Conservation (phyloP, 2,797 vertebrate genomes). For the Crypturellus tataupa region DNA sequence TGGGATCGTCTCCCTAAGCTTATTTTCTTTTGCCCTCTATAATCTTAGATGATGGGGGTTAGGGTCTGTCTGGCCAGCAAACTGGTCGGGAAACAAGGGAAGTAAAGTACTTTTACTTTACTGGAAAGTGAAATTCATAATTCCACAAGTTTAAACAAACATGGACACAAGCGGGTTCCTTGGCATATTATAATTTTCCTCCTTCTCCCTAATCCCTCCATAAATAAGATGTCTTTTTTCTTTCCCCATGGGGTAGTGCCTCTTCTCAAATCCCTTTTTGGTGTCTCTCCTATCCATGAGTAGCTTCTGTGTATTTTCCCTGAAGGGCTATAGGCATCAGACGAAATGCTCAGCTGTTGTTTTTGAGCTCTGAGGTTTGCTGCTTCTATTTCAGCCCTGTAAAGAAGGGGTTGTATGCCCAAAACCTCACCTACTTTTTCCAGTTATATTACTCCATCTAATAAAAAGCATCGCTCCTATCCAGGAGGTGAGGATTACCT, state of each 20-base stretch:
- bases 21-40: background rate
- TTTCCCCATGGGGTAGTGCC: background rate
- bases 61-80: background rate
- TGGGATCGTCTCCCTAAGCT: background rate
- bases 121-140: background rate
- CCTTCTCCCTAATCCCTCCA: background rate
- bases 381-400: background rate
- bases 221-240: background rate
- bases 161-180: background rate
- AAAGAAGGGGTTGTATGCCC: background rate
- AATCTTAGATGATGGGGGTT: background rate
- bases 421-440: rapidly evolving
- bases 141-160: background rate
- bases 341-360: background rate
- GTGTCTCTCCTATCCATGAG: too few species aligned
- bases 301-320: background rate
- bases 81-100: background rate
- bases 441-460: background rate
- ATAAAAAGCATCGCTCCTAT: background rate
- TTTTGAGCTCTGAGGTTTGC: background rate
- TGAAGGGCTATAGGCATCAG: rapidly evolving
- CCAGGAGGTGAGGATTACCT: background rate
- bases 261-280: background rate
- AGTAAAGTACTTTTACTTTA: background rate
- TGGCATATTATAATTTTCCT: background rate